Conservation (phyloP, 92 coral and sea anemone species). For the Palythoa grandiflora region DNA sequence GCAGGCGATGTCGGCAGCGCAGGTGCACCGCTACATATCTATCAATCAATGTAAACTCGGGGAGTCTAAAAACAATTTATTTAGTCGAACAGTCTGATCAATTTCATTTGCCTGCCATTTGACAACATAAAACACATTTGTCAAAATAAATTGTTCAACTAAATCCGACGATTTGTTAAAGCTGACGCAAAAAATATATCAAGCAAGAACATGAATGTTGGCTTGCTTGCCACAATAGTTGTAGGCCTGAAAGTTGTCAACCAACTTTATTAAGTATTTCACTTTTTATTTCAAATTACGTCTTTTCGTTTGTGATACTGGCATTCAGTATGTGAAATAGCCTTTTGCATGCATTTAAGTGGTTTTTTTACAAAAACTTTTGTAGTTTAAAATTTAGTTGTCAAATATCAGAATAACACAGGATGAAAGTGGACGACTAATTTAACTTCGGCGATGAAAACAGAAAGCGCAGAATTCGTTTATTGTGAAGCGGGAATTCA, state of each 20-base stretch:
- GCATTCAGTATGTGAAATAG: neutral
- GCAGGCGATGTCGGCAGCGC: neutral
- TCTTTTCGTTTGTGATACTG: neutral
- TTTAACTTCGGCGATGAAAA: neutral
- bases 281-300: neutral
- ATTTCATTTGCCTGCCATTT: slow-evolving; percentile 28
- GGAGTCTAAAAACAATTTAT: slow-evolving; percentile 47
- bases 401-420: no score
- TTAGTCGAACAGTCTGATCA: slow-evolving; percentile 28
- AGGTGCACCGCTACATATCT: slow-evolving; percentile 12
- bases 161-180: slow-evolving; percentile 22
- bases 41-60: slow-evolving; percentile 38
- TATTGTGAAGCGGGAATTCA: neutral
- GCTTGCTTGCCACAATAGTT: neutral
- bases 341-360: neutral
- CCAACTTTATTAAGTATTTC: neutral
- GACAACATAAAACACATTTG: slow-evolving; percentile 24
- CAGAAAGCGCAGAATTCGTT: neutral
- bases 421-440: no score
- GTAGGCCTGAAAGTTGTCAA: neutral
- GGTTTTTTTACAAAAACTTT: neutral
- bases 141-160: neutral
- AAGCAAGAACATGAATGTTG: neutral
- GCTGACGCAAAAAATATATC: neutral
- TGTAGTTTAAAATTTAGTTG: neutral